Conservation (phyloP, 2,797 vertebrate species). For the Picus viridis region DNA sequence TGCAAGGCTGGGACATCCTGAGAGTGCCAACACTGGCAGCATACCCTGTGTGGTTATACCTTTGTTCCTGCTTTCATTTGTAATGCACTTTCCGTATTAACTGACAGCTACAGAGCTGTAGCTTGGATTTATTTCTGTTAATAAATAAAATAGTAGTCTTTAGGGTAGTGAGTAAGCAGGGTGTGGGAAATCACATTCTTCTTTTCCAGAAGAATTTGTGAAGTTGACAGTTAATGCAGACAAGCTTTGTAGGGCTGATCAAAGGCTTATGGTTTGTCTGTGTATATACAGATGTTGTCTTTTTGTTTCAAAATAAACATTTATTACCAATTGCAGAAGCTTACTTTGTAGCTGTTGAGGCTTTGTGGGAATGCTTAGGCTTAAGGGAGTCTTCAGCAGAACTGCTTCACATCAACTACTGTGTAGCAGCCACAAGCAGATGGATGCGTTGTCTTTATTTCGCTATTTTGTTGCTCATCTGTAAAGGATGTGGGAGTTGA, state of each 20-base stretch:
- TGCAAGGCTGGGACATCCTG: neutral
- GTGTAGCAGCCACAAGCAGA: neutral
- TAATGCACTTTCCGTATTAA: neutral
- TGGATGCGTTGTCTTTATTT: neutral
- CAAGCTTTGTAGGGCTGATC: conserved; percentile 1
- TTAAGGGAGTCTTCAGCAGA: neutral
- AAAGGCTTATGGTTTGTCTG: conserved; percentile 32
- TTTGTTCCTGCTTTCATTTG: neutral
- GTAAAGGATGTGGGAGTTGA: fast-evolving
- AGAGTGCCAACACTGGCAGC: neutral
- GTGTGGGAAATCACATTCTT: neutral
- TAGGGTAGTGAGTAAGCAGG: neutral
- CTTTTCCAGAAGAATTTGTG: neutral
- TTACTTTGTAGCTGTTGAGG: neutral
- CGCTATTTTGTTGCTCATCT: neutral
- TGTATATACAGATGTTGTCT: neutral
- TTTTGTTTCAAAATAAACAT: conserved; percentile 47
- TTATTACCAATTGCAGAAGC: conserved; percentile 20
- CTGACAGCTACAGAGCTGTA: neutral
- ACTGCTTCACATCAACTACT: neutral
- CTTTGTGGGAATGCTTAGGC: conserved; percentile 16
- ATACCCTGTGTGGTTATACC: neutral
- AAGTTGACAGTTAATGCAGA: neutral
- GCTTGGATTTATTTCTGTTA: neutral
- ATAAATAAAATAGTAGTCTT: neutral